Percentiles rank a stretch among this genome's conserved stretches.
These are phyloP conservation scores for Leuctra nigra DNA, from an alignment of 2,888 invertebrate species.

Conservation along the genomic window DNA sequence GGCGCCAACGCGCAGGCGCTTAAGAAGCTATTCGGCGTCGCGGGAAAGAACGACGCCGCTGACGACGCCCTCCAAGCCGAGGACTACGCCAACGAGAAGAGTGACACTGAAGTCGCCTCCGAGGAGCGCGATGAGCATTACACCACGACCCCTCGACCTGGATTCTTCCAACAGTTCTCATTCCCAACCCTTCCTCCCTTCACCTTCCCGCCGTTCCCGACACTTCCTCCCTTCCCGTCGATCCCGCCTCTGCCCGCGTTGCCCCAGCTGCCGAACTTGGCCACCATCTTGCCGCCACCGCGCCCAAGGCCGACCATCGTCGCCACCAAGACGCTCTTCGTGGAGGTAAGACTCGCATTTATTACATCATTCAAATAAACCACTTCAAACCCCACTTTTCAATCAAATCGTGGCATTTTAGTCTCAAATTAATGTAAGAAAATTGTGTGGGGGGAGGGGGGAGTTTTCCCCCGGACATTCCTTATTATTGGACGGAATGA, in stretches of 20 bases:
- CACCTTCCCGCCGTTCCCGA: neutral
- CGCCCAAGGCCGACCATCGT: slow-evolving; percentile 19
- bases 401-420: too few relatives aligned
- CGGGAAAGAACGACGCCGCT: neutral
- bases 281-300: neutral
- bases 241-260: slow-evolving; percentile 6
- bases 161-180: slow-evolving; percentile 13
- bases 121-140: neutral
- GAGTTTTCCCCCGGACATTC: too few relatives aligned
- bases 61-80: slow-evolving; percentile 16
- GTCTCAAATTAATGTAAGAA: too few relatives aligned
- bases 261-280: slow-evolving; percentile 17
- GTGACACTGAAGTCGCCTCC: neutral
- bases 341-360: slow-evolving; percentile 25
- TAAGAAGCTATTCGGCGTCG: slow-evolving; percentile 11
- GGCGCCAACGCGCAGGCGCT: neutral
- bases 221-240: neutral
- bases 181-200: slow-evolving; percentile 5
- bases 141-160: slow-evolving; percentile 11
- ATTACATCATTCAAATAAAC: too few relatives aligned
- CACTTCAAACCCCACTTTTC: too few relatives aligned
- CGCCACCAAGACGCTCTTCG: slow-evolving; percentile 28
- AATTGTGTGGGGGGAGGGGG: too few relatives aligned
- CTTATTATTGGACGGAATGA: too few relatives aligned
- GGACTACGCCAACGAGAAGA: slow-evolving; percentile 6